Base-by-base conservation (phyloP, 2,113 vertebrate species). In the Aegotheles bennettii region DNA sequence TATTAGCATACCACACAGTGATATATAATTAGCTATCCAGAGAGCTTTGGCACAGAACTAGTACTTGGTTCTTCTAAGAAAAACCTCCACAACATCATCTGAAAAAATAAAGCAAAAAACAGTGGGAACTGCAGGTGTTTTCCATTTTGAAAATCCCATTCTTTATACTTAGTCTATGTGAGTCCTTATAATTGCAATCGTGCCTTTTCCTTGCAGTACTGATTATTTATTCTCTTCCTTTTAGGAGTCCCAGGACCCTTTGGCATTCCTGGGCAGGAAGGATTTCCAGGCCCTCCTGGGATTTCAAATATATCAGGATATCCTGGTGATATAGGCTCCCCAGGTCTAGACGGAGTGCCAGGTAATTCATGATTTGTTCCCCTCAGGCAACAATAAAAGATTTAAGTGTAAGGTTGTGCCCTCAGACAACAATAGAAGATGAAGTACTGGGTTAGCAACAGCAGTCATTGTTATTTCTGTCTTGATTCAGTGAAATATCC, bases 191-290 rank as follows among this genome's bases (percentile, higher is more conserved):
- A 68, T 35, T 69, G 47, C 43, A 79, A 6, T 8, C 80, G n/a
- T 89, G 38, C 24, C 3, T 84, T 87, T 84, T 89, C 14, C 15
- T 67, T 87, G 38, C 59, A 71, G 16, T 28, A 61, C 51, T 83
- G 51, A 86, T 75, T 53, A 40, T 69, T 56, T 94, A 23, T 35
- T 74, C 77, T 92, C 59, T 87, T 92, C 60, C 43, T 73, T 86
- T 81, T 65, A 99, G 99, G 99, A 92, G 81, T 97, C 43, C 97
- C 84, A 45, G 99, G 99, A 83, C 87, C 93, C 9, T 68, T 92
- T n/a, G 99, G 99, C 76, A 81, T 20, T 57, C 96, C 97, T 43
- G 99, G 99, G 36, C 60, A 97, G 23, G 97, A 94, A 11, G 99
- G 99, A 4, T 93, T 97, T 25, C 94, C 90, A 28, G 99, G 99